Evolutionary conservation across 2,888 invertebrate species (phyloP), one percentile per base, ranked within the genome.

Genomic region (Leptinotarsa haldemani): DNA sequence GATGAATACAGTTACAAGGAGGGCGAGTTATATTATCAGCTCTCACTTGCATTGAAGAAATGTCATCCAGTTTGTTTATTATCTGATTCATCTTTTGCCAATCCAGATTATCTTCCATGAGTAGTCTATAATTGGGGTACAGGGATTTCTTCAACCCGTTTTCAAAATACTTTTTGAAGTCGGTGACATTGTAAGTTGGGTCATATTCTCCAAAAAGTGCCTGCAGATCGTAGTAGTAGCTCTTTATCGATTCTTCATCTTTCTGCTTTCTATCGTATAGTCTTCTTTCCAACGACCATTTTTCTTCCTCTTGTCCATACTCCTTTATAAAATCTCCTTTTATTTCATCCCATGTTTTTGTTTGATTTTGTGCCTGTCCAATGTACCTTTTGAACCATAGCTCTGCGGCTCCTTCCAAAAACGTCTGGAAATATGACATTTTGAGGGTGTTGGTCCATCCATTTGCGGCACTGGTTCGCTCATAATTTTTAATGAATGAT

Each of bases 161-260:
- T 70, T 70, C 30, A 47, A 70, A 64, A 48, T 50, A 70, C 25
- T 70, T 70, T 48, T 30, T 13, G 18, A 70, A 48, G 61, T 61
- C 20, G 25, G 22, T 15, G 40, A 50, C 20, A 16, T 69, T 16
- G 18, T 58, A 53, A 15, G 56, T 30, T 56, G 46, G 1, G 16
- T 47, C 20, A 25, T 25, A 25, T 25, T 25, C 5, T 25, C 69
- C 56, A 47, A 30, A 69, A 47, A 69, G 47, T 58, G 61, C 48
- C 61, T 58, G 61, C 15, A 69, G 15, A 18, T 69, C 61, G 47
- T 69, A 47, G 20, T 69, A 69, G 47, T 69, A 69, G 18, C 58
- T 58, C 7, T 20, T 70, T 15, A 70, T 50, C 7, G 64, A 63
- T 22, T 70, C 70, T 2, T 47, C 22, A 40, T 40, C 20, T 52